A percentile compares a stretch with the other conserved stretches of the same genome.
phyloP scores from a whole-genome alignment of 1,140 invertebrate genomes.

The Asbolus verrucosus region DNA sequence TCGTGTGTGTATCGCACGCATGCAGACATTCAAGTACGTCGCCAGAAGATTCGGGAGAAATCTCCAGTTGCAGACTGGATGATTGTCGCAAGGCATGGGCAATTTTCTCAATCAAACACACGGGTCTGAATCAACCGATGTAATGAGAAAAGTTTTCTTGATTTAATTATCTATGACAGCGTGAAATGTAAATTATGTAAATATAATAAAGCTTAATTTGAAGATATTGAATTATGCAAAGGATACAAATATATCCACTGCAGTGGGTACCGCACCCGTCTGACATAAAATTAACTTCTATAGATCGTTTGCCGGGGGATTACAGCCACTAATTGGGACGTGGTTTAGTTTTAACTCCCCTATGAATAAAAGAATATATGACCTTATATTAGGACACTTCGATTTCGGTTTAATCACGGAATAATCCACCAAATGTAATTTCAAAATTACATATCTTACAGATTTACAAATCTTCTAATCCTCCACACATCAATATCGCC shows the following conservation, averaged over 20 bases:
- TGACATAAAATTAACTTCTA: slow-evolving; percentile 39
- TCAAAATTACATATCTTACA: slow-evolving; percentile 20
- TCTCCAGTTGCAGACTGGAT: no score
- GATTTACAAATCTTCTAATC: slow-evolving; percentile 15
- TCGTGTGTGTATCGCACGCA: slow-evolving; percentile 21
- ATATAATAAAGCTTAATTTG: slow-evolving; percentile 56
- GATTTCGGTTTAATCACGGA: slow-evolving; percentile 40
- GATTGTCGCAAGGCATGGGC: not conserved
- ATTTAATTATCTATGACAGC: slow-evolving; percentile 56
- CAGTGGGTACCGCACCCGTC: slow-evolving; percentile 42
- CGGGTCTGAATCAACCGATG: slow-evolving; percentile 48
- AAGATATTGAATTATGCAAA: slow-evolving; percentile 58
- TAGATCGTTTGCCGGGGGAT: slow-evolving; percentile 38
- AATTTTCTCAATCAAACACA: slow-evolving; percentile 49
- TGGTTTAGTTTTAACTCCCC: slow-evolving; percentile 46
- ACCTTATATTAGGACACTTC: slow-evolving; percentile 38
- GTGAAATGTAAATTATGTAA: slow-evolving; percentile 58
- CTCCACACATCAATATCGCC: no score
- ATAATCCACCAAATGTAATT: slow-evolving; percentile 22
- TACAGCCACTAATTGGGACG: slow-evolving; percentile 48
- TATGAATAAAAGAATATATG: slow-evolving; percentile 46
- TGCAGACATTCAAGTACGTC: not conserved
- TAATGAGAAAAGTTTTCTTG: slow-evolving; percentile 57
- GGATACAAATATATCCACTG: slow-evolving; percentile 51
- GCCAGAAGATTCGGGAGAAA: not conserved